These are phyloP conservation scores for Metallyticus violacea DNA, from an alignment of 2,888 invertebrate genomes.

Conservation along the genomic window DNA sequence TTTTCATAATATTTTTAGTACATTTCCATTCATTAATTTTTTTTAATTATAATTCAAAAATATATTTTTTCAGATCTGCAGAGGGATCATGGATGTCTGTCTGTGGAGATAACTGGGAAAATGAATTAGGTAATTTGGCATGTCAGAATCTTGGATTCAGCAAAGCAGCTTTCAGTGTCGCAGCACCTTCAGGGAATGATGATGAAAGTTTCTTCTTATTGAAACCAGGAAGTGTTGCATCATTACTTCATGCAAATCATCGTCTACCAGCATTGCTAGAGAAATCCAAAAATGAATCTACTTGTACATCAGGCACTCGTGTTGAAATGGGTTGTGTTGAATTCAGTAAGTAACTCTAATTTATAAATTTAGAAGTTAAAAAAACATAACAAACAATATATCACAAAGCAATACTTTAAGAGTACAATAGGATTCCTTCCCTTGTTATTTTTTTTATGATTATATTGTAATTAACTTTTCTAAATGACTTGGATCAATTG, in stretches of 20 bases:
- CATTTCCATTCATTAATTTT: too few relatives aligned
- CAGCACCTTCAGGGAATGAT: conserved; percentile 37
- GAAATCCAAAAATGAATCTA: not conserved
- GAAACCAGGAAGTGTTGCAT: conserved; percentile 39
- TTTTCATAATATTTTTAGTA: too few relatives aligned
- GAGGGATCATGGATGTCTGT: conserved; percentile 48
- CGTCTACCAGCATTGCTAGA: conserved; percentile 10
- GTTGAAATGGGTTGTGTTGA: conserved; percentile 56
- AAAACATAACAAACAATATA: too few relatives aligned
- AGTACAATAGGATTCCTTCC: too few relatives aligned
- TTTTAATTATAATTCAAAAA: too few relatives aligned
- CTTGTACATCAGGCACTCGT: conserved; percentile 43
- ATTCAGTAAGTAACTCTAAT: conserved; percentile 50
- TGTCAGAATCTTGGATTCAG: conserved; percentile 56
- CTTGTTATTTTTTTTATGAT: too few relatives aligned
- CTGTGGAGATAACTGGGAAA: conserved; percentile 56
- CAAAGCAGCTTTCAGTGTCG: conserved; percentile 44
- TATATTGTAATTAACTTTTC: too few relatives aligned
- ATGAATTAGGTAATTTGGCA: conserved; percentile 52
- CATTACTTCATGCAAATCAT: conserved; percentile 4
- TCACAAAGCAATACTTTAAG: too few relatives aligned
- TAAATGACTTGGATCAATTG: too few relatives aligned
- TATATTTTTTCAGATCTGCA: conserved; percentile 19
- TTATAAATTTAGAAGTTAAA: too few relatives aligned
- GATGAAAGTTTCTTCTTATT: conserved; percentile 37